These are phyloP conservation scores for Geophilus truncorum DNA, from an alignment of 2,888 invertebrate species.

Conservation along the genomic window DNA sequence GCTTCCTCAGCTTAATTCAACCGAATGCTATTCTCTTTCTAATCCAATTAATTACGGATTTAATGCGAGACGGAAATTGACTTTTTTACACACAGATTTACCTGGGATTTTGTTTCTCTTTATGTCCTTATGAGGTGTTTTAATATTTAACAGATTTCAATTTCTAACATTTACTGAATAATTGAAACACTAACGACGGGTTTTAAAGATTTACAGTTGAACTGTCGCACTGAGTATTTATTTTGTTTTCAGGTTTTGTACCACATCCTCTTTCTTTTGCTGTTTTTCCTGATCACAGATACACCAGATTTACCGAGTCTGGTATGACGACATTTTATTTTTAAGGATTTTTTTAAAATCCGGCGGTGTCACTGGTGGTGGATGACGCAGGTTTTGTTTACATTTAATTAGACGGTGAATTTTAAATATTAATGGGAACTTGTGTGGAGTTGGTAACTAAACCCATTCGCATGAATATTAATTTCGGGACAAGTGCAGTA, in stretches of 20 bases:
- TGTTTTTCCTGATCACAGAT: background rate
- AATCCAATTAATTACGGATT: constrained; percentile 8
- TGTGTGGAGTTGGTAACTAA: too few relatives aligned
- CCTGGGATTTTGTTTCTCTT: background rate
- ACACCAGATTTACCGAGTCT: constrained; percentile 21
- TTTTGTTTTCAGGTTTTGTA: constrained; percentile 31
- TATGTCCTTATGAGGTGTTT: background rate
- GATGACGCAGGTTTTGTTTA: too few relatives aligned
- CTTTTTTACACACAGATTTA: background rate
- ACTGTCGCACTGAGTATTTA: constrained; percentile 6
- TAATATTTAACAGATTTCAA: background rate
- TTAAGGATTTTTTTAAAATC: background rate
- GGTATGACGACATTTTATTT: background rate
- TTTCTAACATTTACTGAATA: background rate
- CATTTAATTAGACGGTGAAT: too few relatives aligned
- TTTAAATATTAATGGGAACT: too few relatives aligned
- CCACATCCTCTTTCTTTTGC: constrained; percentile 8
- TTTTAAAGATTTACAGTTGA: background rate
- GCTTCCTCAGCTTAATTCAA: background rate
- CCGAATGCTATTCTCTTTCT: background rate
- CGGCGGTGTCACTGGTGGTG: background rate
- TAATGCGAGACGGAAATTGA: background rate
- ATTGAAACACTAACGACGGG: background rate
- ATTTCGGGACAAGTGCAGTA: too few relatives aligned
- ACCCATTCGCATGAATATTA: too few relatives aligned